Evolutionary conservation across 2,797 vertebrate genomes (phyloP).

Genomic region (Neostethus bicornis): DNA sequence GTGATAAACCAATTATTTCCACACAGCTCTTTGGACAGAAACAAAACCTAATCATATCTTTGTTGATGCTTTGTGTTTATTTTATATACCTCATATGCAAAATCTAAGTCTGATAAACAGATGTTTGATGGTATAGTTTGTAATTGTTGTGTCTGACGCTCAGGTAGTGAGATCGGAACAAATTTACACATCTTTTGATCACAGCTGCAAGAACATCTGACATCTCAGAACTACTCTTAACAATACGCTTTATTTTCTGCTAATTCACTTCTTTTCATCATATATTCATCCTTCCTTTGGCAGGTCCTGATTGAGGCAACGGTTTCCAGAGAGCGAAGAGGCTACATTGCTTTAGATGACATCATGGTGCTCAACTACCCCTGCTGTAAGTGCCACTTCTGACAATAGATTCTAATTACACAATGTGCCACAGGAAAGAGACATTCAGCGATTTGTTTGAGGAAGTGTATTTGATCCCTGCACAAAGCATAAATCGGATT

Average conservation of each 20-base stretch:
- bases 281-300: conserved; percentile 47
- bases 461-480: conserved; percentile 41
- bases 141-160: conserved; percentile 58
- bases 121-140: conserved; percentile 45
- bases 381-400: conserved; percentile 89
- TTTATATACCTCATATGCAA: conserved; percentile 41
- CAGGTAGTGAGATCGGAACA: conserved; percentile 21
- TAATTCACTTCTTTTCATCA: conserved; percentile 34
- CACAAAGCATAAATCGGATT: conserved; percentile 38
- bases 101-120: conserved; percentile 60
- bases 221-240: conserved; percentile 21
- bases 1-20: conserved; percentile 78
- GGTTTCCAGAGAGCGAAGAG: conserved; percentile 86
- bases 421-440: conserved; percentile 22
- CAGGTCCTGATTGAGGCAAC: conserved; percentile 95
- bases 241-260: conserved; percentile 14
- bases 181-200: conserved; percentile 10
- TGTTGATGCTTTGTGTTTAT: conserved; percentile 42
- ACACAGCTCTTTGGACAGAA: conserved; percentile 59
- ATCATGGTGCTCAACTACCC: conserved; percentile 96
- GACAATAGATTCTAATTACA: conserved; percentile 47
- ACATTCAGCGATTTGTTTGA: conserved; percentile 19
- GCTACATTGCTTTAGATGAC: conserved; percentile 95
- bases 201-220: conserved; percentile 37
- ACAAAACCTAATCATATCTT: conserved; percentile 56